Percentiles rank a stretch among this genome's conserved stretches.
Evolutionary conservation across 2,797 vertebrate genomes (phyloP).

Genomic region (Takifugu ocellatus): DNA sequence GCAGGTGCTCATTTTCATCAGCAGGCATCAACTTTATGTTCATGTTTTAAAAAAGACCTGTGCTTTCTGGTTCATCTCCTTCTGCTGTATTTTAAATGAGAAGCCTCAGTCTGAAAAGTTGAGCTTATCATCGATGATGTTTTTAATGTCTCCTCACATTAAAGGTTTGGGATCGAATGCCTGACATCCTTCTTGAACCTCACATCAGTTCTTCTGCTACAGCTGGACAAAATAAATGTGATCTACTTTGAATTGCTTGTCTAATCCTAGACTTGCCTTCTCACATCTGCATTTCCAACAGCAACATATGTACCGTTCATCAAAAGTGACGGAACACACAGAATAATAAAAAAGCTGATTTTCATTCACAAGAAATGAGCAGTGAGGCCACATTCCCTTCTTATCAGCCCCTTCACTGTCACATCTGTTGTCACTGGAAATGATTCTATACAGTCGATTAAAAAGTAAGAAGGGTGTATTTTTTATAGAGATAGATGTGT

Average conservation of each 20-base stretch:
- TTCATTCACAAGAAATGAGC: slow-evolving; percentile 15
- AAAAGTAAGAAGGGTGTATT: neutral
- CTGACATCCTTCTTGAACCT: slow-evolving; percentile 13
- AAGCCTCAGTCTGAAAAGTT: slow-evolving; percentile 16
- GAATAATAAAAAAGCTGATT: slow-evolving; percentile 8
- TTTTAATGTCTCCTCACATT: slow-evolving; percentile 18
- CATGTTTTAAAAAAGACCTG: slow-evolving; percentile 3
- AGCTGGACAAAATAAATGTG: slow-evolving; percentile 4
- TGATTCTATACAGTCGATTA: neutral
- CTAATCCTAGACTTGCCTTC: slow-evolving; percentile 25
- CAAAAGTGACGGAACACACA: neutral
- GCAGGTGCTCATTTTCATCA: slow-evolving; percentile 20
- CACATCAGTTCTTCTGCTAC: neutral
- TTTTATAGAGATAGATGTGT: neutral
- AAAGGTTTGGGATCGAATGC: slow-evolving; percentile 27
- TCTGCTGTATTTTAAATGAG: slow-evolving; percentile 25
- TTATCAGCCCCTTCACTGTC: slow-evolving; percentile 8
- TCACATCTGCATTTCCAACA: neutral
- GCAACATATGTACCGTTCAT: neutral
- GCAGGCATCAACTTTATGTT: slow-evolving; percentile 14
- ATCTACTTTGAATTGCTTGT: slow-evolving; percentile 23
- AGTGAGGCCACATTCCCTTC: slow-evolving; percentile 14
- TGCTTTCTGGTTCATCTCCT: slow-evolving; percentile 6
- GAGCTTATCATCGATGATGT: slow-evolving; percentile 27
- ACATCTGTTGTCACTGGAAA: slow-evolving; percentile 6